Conservation (phyloP, 2,113 vertebrate species). For the Anser cygnoides region DNA sequence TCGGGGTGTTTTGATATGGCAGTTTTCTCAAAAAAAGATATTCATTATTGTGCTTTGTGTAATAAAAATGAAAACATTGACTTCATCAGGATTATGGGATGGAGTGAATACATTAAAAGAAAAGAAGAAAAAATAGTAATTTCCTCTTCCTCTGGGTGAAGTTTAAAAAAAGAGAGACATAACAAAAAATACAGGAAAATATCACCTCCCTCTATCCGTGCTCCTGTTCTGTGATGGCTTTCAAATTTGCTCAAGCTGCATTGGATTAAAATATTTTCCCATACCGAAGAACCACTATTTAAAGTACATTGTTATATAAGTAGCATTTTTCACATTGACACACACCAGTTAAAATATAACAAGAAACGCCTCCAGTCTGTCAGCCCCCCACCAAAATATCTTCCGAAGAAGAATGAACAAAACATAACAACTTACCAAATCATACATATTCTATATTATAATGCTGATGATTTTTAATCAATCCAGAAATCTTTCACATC, state of each 20-base stretch:
- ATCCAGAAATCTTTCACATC: conserved; percentile 63
- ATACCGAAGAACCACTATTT: not conserved
- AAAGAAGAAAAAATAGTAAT: not conserved
- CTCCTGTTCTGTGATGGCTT: not conserved
- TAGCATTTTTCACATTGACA: conserved; percentile 27
- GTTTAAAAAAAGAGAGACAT: not conserved
- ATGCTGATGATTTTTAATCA: conserved; percentile 67
- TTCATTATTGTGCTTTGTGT: not conserved
- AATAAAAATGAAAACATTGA: conserved; percentile 21
- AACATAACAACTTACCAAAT: conserved; percentile 43
- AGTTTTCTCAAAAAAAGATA: conserved; percentile 6
- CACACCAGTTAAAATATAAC: conserved; percentile 22
- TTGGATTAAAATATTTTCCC: conserved; percentile 34
- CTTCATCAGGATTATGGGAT: not conserved
- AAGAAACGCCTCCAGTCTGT: conserved; percentile 40
- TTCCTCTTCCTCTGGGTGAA: not conserved
- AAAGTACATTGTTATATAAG: conserved; percentile 31
- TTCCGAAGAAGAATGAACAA: conserved; percentile 22
- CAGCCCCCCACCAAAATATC: conserved; percentile 1
- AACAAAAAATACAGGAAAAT: not conserved
- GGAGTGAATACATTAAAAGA: not conserved
- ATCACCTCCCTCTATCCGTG: not conserved
- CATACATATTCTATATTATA: conserved; percentile 54
- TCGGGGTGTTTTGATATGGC: not conserved
- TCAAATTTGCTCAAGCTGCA: conserved; percentile 18